These are phyloP conservation scores for Noctilio leporinus DNA, from an alignment of 2,113 vertebrate species.

Conservation along the genomic window DNA sequence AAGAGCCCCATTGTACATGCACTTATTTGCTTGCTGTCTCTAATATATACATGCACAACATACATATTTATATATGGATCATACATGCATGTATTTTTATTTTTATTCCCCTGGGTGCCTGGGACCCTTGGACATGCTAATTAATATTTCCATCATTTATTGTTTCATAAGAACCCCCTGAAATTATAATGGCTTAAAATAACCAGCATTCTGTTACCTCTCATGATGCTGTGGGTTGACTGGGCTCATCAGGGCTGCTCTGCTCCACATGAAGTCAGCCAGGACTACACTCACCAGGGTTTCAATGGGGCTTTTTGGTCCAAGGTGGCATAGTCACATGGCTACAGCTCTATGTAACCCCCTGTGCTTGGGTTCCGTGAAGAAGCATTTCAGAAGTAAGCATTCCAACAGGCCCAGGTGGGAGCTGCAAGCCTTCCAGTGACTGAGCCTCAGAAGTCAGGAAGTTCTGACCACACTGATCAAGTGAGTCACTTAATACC, in stretches of 20 bases:
- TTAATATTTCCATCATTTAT: constrained; percentile 2
- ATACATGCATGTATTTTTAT: background rate
- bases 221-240: background rate
- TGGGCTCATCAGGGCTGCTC: background rate
- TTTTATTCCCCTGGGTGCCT: background rate
- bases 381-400: background rate
- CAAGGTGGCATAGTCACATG: background rate
- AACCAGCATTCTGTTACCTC: background rate
- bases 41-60: no score
- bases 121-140: background rate
- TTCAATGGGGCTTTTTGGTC: background rate
- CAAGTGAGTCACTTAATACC: background rate
- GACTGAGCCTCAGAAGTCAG: background rate
- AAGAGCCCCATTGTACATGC: background rate
- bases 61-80: background rate
- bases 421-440: background rate
- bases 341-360: background rate
- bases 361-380: background rate
- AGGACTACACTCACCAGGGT: background rate
- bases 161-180: background rate
- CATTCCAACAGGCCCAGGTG: background rate
- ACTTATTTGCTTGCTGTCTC: no score
- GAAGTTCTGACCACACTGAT: background rate
- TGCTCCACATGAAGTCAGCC: background rate
- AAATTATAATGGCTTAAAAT: background rate